phyloP scores from a whole-genome alignment of 2,113 vertebrate species.

The Pteropus alecto region DNA sequence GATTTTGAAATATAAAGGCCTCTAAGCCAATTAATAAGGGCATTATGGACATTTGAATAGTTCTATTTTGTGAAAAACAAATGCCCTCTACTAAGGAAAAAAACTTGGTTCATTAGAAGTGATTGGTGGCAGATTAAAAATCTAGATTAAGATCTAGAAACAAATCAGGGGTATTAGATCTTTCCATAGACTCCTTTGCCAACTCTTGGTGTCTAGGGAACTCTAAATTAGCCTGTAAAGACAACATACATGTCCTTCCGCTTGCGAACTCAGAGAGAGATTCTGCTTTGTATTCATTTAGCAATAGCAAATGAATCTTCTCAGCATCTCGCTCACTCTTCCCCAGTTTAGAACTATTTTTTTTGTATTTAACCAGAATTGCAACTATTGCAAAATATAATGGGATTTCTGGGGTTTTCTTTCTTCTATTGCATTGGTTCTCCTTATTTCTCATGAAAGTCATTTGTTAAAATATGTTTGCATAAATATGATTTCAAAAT shows the following conservation, averaged over 20 bases:
- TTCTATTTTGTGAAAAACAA: background rate
- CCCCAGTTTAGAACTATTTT: background rate
- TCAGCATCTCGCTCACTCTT: background rate
- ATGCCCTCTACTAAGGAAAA: background rate
- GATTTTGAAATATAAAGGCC: background rate
- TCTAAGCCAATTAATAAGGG: background rate
- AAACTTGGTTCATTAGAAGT: background rate
- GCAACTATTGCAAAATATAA: background rate
- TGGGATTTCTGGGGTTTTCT: background rate
- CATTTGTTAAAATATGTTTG: background rate
- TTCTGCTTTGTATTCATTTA: background rate
- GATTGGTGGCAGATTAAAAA: background rate
- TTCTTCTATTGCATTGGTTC: background rate
- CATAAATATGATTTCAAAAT: background rate
- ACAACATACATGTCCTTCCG: background rate
- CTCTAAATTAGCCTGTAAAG: background rate
- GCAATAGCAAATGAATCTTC: background rate
- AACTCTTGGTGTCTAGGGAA: background rate
- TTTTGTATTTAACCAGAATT: background rate
- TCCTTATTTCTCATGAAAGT: background rate
- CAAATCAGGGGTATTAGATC: background rate
- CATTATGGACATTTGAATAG: background rate
- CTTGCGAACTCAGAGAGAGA: background rate
- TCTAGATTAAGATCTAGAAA: background rate
- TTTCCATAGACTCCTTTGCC: background rate